phyloP scores from a whole-genome alignment of 2,113 vertebrate genomes.

The Riparia riparia region DNA sequence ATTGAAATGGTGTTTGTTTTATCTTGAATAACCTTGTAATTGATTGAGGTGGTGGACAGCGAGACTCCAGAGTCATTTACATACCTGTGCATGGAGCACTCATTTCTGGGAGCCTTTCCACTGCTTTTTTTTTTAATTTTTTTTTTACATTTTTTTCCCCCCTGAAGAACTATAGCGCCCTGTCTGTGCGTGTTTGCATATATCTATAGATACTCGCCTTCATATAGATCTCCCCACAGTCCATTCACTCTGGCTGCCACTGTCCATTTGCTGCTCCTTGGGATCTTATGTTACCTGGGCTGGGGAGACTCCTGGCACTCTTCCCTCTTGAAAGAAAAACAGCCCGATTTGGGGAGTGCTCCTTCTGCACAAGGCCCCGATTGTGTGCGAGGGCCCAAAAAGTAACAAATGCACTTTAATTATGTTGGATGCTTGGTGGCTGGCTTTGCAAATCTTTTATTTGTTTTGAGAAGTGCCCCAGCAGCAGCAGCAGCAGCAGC shows the following conservation, averaged over 20 bases:
- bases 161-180: slow-evolving; percentile 30
- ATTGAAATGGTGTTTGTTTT: slow-evolving; percentile 73
- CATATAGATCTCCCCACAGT: slow-evolving; percentile 64
- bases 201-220: slow-evolving; percentile 34
- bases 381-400: slow-evolving; percentile 75
- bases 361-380: slow-evolving; percentile 78
- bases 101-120: slow-evolving; percentile 45
- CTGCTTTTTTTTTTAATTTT: background rate
- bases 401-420: slow-evolving; percentile 86
- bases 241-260: slow-evolving; percentile 60
- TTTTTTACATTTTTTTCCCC: background rate
- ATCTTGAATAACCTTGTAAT: slow-evolving; percentile 65
- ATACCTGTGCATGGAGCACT: slow-evolving; percentile 63
- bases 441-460: slow-evolving; percentile 82
- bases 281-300: slow-evolving; percentile 76
- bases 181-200: slow-evolving; percentile 44
- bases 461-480: slow-evolving; percentile 81
- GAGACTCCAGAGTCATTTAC: slow-evolving; percentile 71
- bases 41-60: slow-evolving; percentile 64
- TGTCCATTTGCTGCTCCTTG: slow-evolving; percentile 72
- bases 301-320: slow-evolving; percentile 74
- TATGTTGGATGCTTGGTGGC: slow-evolving; percentile 81
- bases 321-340: slow-evolving; percentile 79
- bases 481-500: slow-evolving; percentile 54
- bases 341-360: slow-evolving; percentile 69